Evolutionary conservation across 2,797 vertebrate genomes (phyloP), one percentile per base, ranked within the genome.

Genomic region (Mallotus villosus): DNA sequence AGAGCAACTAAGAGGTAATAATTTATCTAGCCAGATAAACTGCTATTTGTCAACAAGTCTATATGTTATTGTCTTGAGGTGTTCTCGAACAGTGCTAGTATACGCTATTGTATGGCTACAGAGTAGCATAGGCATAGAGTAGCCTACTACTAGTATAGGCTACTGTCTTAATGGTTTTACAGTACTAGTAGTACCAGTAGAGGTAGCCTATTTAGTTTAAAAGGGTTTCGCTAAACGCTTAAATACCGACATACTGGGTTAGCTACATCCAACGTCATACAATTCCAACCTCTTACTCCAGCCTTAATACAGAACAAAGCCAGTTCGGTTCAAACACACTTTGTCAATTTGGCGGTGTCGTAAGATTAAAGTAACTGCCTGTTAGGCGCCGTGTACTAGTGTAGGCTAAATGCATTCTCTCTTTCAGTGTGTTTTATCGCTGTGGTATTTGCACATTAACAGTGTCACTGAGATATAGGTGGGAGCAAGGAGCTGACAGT

Each of bases 341-440:
- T 37, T 34, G 29, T n/a, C 32, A 37, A n/a, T 62, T 21, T n/a
- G 17, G 21, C 8, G 17, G 24, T 63, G 61, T 12, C 25, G 58
- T 58, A n/a, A 58, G 21, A 41, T 37, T 41, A 37, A 63, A 34
- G 77, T 72, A 74, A 81, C 68, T 72, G 67, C 66, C 60, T 73
- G 61, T 80, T 41, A 58, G 12, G 7, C 5, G 55, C 22, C 21
- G 7, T 2, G 55, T 57, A 22, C n/a, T n/a, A n/a, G 17, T 58
- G 22, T n/a, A 22, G 55, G 6, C n/a, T 57, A 19, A 19, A 19
- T 58, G 7, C 2, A 58, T 46, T 68, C 21, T 72, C 27, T 60
- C 37, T 37, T 60, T 64, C 74, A 68, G 81, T 82, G 77, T 78
- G 55, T 77, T 89, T 77, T 63, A 71, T 68, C 72, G 37, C 74